These are phyloP conservation scores for Pyrgus malvae DNA, from an alignment of 2,888 invertebrate genomes.

Conservation along the genomic window DNA sequence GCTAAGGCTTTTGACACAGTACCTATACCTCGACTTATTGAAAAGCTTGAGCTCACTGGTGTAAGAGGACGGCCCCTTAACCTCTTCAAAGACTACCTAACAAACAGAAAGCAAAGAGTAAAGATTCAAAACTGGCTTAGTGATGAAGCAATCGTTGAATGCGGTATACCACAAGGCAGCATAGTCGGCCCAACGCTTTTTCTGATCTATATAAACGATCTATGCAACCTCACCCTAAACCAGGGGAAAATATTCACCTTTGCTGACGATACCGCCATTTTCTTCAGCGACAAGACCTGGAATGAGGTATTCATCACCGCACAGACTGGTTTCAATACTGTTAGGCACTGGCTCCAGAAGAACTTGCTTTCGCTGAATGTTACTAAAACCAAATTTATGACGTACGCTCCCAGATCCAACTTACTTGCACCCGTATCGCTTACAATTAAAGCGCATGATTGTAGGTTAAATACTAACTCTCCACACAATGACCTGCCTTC, in stretches of 20 bases:
- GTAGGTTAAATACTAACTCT: too few species aligned
- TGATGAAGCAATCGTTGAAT: background rate
- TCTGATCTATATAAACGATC: slow-evolving; percentile 22
- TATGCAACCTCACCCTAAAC: slow-evolving; percentile 6
- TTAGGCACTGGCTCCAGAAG: background rate
- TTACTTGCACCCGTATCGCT: background rate
- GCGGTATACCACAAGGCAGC: slow-evolving; percentile 27
- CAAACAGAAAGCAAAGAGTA: slow-evolving; percentile 18
- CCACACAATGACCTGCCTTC: background rate
- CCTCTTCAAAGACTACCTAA: slow-evolving; percentile 16
- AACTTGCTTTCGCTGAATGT: background rate
- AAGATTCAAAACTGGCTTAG: slow-evolving; percentile 6
- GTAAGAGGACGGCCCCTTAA: slow-evolving; percentile 1
- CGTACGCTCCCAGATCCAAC: background rate
- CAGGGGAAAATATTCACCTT: slow-evolving; percentile 9
- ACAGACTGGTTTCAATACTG: background rate
- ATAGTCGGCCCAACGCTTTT: slow-evolving; percentile 26
- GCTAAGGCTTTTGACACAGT: slow-evolving; percentile 12
- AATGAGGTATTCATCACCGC: background rate
- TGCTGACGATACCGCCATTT: slow-evolving; percentile 24
- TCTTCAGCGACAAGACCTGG: slow-evolving; percentile 1
- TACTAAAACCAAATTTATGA: background rate
- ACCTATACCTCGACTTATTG: background rate
- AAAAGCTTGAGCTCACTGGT: slow-evolving; percentile 1
- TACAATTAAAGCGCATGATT: background rate